Conservation (phyloP, 2,113 vertebrate genomes). For the Piprites chloris region DNA sequence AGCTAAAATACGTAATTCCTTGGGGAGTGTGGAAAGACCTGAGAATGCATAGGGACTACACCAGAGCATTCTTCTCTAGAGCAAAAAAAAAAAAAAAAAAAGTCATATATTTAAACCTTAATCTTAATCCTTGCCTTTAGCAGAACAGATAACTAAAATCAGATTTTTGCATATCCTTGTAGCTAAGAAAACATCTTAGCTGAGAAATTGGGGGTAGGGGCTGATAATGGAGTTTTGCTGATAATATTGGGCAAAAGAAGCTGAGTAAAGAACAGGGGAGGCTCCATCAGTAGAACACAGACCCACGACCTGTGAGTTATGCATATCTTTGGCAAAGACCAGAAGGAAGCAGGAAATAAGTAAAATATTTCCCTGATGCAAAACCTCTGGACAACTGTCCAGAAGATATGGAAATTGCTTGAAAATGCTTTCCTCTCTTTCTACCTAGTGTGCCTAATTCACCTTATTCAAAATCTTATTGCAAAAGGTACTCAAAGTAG, state of each 20-base stretch:
- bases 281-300: not conserved
- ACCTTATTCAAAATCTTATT: not conserved
- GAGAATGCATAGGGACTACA: not conserved
- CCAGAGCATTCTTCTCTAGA: not conserved
- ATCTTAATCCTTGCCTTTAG: slow-evolving; percentile 1
- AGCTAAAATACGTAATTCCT: not conserved
- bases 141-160: slow-evolving; percentile 3
- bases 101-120: not conserved
- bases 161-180: not conserved
- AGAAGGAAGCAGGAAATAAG: not conserved
- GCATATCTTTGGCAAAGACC: not conserved
- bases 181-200: not conserved
- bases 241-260: not conserved
- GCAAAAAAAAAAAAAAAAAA: not conserved
- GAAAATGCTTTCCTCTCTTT: not conserved
- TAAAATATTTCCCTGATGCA: not conserved
- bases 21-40: not conserved
- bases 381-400: not conserved
- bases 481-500: not conserved
- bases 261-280: not conserved
- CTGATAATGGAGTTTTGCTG: not conserved
- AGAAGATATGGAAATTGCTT: not conserved
- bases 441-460: not conserved
- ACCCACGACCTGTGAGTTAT: not conserved
- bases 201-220: not conserved